These are phyloP conservation scores for Gephyroberyx darwinii DNA, from an alignment of 2,797 vertebrate genomes.

Conservation along the genomic window DNA sequence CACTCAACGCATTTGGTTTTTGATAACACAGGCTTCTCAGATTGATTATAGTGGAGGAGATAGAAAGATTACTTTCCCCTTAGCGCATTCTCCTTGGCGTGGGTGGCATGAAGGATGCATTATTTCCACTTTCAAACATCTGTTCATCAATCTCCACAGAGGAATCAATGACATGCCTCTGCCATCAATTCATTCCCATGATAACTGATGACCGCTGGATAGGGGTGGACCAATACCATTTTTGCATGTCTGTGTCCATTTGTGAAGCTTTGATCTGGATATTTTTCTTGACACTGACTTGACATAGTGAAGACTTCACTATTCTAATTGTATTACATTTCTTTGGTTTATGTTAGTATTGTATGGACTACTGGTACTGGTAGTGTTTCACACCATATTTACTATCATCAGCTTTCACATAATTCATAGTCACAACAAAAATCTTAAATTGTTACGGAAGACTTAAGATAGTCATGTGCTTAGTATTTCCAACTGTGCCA, in stretches of 20 bases:
- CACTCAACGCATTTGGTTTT: conserved; percentile 6
- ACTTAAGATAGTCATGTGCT: too few species aligned
- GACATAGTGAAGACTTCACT: background rate
- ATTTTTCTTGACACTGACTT: conserved; percentile 2
- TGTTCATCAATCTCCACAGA: conserved; percentile 25
- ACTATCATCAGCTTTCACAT: too few species aligned
- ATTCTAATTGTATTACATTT: background rate
- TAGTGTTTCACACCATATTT: too few species aligned
- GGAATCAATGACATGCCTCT: conserved; percentile 35
- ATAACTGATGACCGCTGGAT: background rate
- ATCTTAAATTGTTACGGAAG: too few species aligned
- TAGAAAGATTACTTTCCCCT: conserved; percentile 12
- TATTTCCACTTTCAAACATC: conserved; percentile 41
- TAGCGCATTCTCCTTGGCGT: conserved; percentile 30
- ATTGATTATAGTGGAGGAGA: conserved; percentile 25
- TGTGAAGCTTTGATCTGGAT: background rate
- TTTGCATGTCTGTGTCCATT: conserved; percentile 3
- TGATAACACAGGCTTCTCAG: conserved; percentile 14
- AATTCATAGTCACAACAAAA: too few species aligned
- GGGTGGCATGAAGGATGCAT: conserved; percentile 41
- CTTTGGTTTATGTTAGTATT: conserved; percentile 8
- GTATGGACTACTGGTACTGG: too few species aligned
- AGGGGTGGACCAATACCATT: conserved; percentile 5
- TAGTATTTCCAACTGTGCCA: too few species aligned
- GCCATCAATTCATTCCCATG: conserved; percentile 12